Evolutionary conservation across 2,797 vertebrate genomes (phyloP).

Genomic region (Eurystomus glaucurus): DNA sequence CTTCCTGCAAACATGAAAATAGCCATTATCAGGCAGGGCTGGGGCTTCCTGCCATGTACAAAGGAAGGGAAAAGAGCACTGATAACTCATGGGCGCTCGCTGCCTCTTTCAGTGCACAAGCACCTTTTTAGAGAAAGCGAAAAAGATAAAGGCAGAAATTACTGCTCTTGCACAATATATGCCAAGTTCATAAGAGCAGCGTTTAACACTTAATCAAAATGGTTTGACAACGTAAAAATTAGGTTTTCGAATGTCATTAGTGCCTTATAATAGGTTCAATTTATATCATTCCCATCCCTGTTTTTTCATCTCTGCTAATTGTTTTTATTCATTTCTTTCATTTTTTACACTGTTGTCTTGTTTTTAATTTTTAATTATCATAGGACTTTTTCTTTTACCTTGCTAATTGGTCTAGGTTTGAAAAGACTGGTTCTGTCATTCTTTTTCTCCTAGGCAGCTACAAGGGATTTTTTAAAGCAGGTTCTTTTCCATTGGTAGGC

Average conservation of each 20-base stretch:
- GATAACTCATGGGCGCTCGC: background rate
- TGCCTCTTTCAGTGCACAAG: slow-evolving; percentile 39
- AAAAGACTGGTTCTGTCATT: slow-evolving; percentile 62
- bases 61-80: background rate
- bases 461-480: slow-evolving; percentile 18
- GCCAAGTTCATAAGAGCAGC: slow-evolving; percentile 70
- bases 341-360: slow-evolving; percentile 82
- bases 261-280: slow-evolving; percentile 81
- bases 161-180: slow-evolving; percentile 52
- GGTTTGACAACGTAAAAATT: slow-evolving; percentile 83
- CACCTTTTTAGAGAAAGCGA: slow-evolving; percentile 36
- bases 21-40: background rate
- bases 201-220: slow-evolving; percentile 82
- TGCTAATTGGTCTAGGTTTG: slow-evolving; percentile 67
- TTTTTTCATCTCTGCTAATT: slow-evolving; percentile 81
- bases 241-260: slow-evolving; percentile 84
- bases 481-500: slow-evolving; percentile 1
- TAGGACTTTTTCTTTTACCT: slow-evolving; percentile 55
- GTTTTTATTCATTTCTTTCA: slow-evolving; percentile 81
- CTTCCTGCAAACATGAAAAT: slow-evolving; percentile 12
- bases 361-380: slow-evolving; percentile 86
- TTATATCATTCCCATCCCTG: slow-evolving; percentile 76
- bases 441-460: slow-evolving; percentile 46
- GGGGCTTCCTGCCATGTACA: background rate
- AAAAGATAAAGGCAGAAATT: slow-evolving; percentile 64